Base-by-base conservation (phyloP, 2,797 vertebrate genomes). In the Alcedo atthis region DNA sequence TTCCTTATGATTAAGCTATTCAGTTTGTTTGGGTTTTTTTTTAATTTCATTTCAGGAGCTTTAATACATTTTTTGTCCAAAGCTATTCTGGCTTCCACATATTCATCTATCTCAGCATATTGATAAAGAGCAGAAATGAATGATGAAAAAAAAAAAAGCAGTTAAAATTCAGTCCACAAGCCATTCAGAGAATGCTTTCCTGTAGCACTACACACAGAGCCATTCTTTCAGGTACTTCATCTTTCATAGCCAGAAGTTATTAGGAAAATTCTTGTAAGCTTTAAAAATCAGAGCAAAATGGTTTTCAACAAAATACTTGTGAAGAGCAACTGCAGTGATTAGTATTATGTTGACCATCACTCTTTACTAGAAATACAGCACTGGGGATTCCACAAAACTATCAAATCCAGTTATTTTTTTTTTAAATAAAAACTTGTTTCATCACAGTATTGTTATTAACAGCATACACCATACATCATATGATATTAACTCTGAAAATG, bases 381-480 rank as follows among this genome's bases (percentile, higher is more conserved):
- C 69, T 87, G 62, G 26, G 63, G 81, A 89, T 91, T 70, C 32
- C 3, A 7, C 15, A 79, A 75, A 94, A 81, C 55, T 67, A 75
- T 51, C 63, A 89, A 73, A 76, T 62, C 32, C 67, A 82, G 61
- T 58, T 33, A 51, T 81, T 92, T 71, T 51, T 51, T 64, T 84
- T 57, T 92, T 24, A 71, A 92, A 89, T 51, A 59, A 87, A 92
- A 90, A 48, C 33, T 67, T 71, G 33, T 46, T 87, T 87, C 7
- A 1, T 90, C 90, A 94, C 87, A 94, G 91, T 79, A 94, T 63
- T 66, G 37, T 88, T 92, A 79, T 61, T 90, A 91, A 82, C 30
- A 95, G 46, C 87, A 74, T 61, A 94, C 45, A 92, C 22, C 49
- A 93, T 35, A 90, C 33, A 63, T 20, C 40, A 81, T 54, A 93